Evolutionary conservation across 2,888 invertebrate species (phyloP), one percentile per base, ranked within the genome.

Genomic region (Koerneria pararmatus): DNA sequence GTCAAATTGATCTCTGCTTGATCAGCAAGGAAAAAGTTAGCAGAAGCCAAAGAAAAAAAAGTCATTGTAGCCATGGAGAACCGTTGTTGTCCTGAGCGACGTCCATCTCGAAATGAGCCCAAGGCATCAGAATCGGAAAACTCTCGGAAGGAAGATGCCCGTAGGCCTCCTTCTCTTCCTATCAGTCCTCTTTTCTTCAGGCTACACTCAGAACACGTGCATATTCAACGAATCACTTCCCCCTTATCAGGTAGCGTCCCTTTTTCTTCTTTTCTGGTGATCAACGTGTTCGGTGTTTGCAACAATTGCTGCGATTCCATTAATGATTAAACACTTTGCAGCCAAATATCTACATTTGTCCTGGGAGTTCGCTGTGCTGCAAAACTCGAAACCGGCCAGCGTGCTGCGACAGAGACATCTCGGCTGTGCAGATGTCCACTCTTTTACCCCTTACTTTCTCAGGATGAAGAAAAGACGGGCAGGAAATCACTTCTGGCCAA

Each of bases 281-380:
- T n/a, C n/a, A n/a, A n/a, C n/a, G n/a, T n/a, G n/a, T n/a, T n/a
- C n/a, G n/a, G n/a, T n/a, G n/a, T n/a, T n/a, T n/a, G n/a, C n/a
- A n/a, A n/a, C n/a, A n/a, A n/a, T n/a, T n/a, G n/a, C n/a, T n/a
- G n/a, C n/a, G 11, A 15, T 15, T 6, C 11, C 15, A 6, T 57
- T 8, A 22, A 3, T 22, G 6, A 19, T 8, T 48, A 6, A 29
- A 48, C 19, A 32, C 48, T 5, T 34, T 34, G 49, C 62, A 62
- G 62, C 51, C 62, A 2, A 62, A 51, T n/a, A 51, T 62, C 62
- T 62, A 62, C 27, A 34, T 62, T 11, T 62, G 62, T 51, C 19
- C 62, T 2, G 11, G 11, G 0, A 3, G n/a, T 24, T 62, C 62
- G 34, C n/a, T 32, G 4, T 62, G 62, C 22, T 62, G 62, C 27